A percentile compares a stretch with the other conserved stretches of the same genome.
Evolutionary conservation across 2,888 invertebrate species (phyloP).

Genomic region (Caenorhabditis angaria): DNA sequence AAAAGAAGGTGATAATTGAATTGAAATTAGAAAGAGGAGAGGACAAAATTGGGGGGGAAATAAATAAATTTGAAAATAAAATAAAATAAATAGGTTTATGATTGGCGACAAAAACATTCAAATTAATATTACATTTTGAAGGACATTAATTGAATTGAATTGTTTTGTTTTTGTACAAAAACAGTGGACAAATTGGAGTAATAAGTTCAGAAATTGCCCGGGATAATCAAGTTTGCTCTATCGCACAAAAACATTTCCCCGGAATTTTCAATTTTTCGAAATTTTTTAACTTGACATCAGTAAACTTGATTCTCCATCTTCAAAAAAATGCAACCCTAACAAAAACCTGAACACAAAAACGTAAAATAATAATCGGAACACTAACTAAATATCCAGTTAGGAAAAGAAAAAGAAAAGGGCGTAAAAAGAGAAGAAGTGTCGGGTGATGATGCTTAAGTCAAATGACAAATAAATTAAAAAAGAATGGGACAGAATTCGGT

Average conservation of each 20-base stretch:
- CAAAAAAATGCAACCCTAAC: no score
- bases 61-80: no score
- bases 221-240: no score
- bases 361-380: background rate
- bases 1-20: background rate
- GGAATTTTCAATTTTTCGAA: no score
- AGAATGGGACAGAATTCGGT: no score
- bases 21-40: no score
- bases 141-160: background rate
- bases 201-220: background rate
- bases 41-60: no score
- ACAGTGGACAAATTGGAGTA: background rate
- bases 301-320: no score
- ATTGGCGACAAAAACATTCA: background rate
- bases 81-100: background rate
- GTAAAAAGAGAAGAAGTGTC: no score
- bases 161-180: background rate
- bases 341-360: no score
- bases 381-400: background rate
- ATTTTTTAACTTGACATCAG: no score
- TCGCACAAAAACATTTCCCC: no score
- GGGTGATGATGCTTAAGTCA: background rate
- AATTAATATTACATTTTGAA: background rate
- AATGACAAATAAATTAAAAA: slow-evolving; percentile 1
- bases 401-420: slow-evolving; percentile 1